These are phyloP conservation scores for Cataglyphis livida DNA, from an alignment of 2,888 invertebrate genomes.

Conservation along the genomic window DNA sequence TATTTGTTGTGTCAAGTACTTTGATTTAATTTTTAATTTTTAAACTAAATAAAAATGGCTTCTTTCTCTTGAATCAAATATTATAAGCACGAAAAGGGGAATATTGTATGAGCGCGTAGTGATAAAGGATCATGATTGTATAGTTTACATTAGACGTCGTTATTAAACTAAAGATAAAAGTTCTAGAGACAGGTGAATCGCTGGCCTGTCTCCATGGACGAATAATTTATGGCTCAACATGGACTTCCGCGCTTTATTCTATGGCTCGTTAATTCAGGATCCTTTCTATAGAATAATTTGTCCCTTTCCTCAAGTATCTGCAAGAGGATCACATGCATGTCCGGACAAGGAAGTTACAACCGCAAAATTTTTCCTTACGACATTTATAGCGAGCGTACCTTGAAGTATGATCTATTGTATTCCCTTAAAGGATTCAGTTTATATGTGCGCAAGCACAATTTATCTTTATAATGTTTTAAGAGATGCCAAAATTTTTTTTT, in stretches of 20 bases:
- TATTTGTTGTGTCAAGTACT: not conserved
- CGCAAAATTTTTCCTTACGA: slow-evolving; percentile 61
- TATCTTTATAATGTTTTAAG: not conserved
- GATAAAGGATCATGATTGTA: not conserved
- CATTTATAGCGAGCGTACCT: slow-evolving; percentile 73
- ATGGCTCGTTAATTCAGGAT: slow-evolving; percentile 72
- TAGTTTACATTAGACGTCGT: not conserved
- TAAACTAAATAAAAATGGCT: not conserved
- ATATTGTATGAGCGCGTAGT: not conserved
- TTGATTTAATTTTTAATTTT: not conserved
- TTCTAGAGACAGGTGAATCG: slow-evolving; percentile 72
- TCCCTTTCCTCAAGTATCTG: slow-evolving; percentile 44
- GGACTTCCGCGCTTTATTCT: slow-evolving; percentile 75
- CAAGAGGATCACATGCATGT: slow-evolving; percentile 61
- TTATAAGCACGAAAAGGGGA: not conserved
- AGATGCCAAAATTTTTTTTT: too few species aligned
- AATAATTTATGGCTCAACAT: slow-evolving; percentile 72
- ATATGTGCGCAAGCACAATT: slow-evolving; percentile 38
- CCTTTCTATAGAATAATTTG: slow-evolving; percentile 62
- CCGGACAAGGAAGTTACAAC: slow-evolving; percentile 40
- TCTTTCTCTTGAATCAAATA: not conserved
- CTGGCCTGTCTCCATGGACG: slow-evolving; percentile 50
- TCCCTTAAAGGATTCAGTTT: slow-evolving; percentile 52
- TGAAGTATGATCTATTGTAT: slow-evolving; percentile 80
- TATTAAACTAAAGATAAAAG: slow-evolving; percentile 54